Percentiles rank a stretch among this genome's conserved stretches.
Conservation (phyloP, 2,113 vertebrate genomes). For the Ovis canadensis region DNA sequence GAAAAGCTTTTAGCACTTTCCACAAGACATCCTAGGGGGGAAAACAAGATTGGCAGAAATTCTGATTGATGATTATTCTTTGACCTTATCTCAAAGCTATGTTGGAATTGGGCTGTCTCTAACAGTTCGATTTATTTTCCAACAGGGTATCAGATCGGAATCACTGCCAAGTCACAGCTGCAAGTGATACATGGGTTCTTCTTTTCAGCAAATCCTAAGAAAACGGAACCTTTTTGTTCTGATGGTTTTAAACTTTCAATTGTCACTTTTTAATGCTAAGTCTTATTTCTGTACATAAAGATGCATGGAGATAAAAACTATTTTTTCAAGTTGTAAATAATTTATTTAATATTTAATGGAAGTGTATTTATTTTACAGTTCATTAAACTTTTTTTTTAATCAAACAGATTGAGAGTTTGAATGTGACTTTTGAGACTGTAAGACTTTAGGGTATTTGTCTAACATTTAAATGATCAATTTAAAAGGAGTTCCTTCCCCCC, state of each 20-base stretch:
- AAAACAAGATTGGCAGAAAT: neutral
- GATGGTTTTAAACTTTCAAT: constrained; percentile 56
- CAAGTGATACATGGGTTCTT: neutral
- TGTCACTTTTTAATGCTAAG: constrained; percentile 62
- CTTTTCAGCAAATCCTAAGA: neutral
- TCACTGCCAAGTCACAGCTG: neutral
- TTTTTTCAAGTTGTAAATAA: constrained; percentile 81
- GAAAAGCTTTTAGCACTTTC: neutral
- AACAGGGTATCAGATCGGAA: neutral
- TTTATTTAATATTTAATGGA: constrained; percentile 86
- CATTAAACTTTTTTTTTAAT: constrained; percentile 84
- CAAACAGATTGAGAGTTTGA: constrained; percentile 62
- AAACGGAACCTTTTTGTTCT: neutral
- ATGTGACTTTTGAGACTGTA: constrained; percentile 21
- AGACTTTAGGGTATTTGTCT: neutral
- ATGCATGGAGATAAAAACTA: constrained; percentile 63
- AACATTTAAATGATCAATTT: neutral
- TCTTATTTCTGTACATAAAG: constrained; percentile 76
- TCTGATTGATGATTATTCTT: neutral
- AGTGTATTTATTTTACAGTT: constrained; percentile 83
- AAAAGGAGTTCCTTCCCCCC: neutral
- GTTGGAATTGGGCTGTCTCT: neutral
- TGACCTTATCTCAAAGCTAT: neutral
- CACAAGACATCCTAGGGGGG: neutral
- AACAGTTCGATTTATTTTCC: neutral